These are phyloP conservation scores for Eristalis tenax DNA, from an alignment of 2,888 invertebrate genomes.

Conservation along the genomic window DNA sequence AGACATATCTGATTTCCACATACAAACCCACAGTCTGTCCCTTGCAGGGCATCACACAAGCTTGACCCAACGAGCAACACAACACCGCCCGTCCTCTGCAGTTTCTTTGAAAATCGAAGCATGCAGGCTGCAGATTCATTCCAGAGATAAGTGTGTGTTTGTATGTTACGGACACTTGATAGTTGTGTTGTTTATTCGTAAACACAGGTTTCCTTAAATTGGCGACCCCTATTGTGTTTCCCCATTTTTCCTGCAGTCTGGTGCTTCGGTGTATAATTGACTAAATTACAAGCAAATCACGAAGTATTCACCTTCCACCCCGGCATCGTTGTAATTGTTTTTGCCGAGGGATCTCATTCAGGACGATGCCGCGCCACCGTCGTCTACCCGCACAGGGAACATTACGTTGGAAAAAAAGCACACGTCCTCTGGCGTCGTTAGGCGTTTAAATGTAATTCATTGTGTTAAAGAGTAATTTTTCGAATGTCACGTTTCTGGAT, in stretches of 20 bases:
- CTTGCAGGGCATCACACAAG: too few relatives aligned
- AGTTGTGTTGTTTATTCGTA: neutral
- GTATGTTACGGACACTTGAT: too few relatives aligned
- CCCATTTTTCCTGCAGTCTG: neutral
- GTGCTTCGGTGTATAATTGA: neutral
- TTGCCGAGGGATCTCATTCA: neutral
- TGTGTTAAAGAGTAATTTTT: neutral
- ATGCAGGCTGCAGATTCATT: too few relatives aligned
- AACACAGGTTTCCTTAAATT: neutral
- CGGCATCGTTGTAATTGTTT: neutral
- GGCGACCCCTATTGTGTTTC: neutral
- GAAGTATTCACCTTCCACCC: neutral
- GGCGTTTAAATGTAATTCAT: neutral
- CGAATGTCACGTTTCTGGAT: neutral
- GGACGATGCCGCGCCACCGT: neutral
- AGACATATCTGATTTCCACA: too few relatives aligned
- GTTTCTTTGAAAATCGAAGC: too few relatives aligned
- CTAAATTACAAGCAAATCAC: conserved; percentile 9
- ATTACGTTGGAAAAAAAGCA: neutral
- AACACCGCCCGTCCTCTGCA: too few relatives aligned
- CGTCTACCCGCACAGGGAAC: neutral
- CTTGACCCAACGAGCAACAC: too few relatives aligned
- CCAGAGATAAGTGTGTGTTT: too few relatives aligned
- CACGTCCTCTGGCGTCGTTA: neutral
- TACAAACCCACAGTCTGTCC: too few relatives aligned